phyloP scores from a whole-genome alignment of 2,113 vertebrate genomes.

The Gallinago media region DNA sequence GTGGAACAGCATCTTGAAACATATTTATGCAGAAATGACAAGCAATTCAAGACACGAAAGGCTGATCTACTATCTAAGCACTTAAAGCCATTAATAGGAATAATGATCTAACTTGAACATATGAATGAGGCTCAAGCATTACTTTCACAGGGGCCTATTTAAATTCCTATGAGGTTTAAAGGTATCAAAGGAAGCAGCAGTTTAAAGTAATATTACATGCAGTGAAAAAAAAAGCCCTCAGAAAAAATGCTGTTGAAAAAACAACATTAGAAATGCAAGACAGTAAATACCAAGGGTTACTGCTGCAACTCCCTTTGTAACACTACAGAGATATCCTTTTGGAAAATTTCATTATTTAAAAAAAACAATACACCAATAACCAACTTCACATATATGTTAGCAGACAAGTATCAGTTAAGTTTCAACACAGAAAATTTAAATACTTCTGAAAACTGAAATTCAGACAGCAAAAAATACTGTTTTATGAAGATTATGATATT shows the following conservation, averaged over 20 bases:
- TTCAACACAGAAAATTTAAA: background rate
- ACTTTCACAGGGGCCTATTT: constrained; percentile 68
- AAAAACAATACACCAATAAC: background rate
- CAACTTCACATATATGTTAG: background rate
- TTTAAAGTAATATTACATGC: constrained; percentile 50
- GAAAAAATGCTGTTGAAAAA: constrained; percentile 57
- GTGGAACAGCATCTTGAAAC: constrained; percentile 36
- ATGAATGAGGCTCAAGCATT: constrained; percentile 71
- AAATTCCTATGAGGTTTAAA: constrained; percentile 73
- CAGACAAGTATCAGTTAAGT: background rate
- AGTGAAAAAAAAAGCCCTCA: background rate
- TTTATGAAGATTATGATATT: background rate
- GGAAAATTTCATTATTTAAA: background rate
- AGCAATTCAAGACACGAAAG: constrained; percentile 65
- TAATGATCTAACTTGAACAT: constrained; percentile 70
- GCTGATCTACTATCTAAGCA: constrained; percentile 74
- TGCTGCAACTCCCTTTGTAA: background rate
- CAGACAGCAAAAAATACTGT: background rate
- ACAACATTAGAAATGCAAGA: constrained; percentile 62
- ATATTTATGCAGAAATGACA: constrained; percentile 76
- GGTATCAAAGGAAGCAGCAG: constrained; percentile 60
- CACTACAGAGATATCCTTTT: background rate
- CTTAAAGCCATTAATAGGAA: constrained; percentile 79
- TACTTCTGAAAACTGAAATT: background rate
- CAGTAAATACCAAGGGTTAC: constrained; percentile 43